Evolutionary conservation across 2,113 vertebrate species (phyloP).

Genomic region (Lepus timidus): DNA sequence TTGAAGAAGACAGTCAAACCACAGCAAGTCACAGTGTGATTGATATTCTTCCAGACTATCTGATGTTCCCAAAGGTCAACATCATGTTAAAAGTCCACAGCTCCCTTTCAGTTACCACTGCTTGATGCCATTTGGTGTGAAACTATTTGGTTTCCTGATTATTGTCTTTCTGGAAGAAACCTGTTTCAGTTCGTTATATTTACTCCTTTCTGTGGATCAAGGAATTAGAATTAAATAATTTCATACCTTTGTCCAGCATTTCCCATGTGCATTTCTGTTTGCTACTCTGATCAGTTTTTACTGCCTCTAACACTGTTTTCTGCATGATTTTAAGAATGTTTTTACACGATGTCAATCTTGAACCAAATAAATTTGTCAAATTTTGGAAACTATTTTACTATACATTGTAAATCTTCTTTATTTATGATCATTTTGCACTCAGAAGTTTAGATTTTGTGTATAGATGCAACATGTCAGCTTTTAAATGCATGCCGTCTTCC

Average conservation of each 20-base stretch:
- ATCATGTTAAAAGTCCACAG: background rate
- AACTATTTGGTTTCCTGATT: background rate
- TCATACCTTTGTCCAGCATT: background rate
- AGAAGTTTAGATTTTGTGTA: background rate
- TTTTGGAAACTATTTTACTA: background rate
- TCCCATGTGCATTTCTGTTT: constrained; percentile 26
- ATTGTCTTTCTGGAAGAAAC: background rate
- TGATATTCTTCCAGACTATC: background rate
- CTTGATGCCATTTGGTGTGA: background rate
- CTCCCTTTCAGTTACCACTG: background rate
- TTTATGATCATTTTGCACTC: background rate
- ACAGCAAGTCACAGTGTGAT: no score
- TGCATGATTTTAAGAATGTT: background rate
- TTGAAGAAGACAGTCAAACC: no score
- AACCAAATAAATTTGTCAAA: constrained; percentile 20
- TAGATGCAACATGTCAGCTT: background rate
- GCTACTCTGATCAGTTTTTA: background rate
- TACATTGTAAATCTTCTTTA: background rate
- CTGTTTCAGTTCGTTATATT: background rate
- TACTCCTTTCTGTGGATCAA: background rate
- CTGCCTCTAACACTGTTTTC: background rate
- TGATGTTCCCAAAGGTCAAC: background rate
- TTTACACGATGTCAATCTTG: background rate
- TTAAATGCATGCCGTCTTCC: background rate
- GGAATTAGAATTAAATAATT: background rate